These are phyloP conservation scores for Luperina nickerlii DNA, from an alignment of 2,888 invertebrate genomes.

Conservation along the genomic window DNA sequence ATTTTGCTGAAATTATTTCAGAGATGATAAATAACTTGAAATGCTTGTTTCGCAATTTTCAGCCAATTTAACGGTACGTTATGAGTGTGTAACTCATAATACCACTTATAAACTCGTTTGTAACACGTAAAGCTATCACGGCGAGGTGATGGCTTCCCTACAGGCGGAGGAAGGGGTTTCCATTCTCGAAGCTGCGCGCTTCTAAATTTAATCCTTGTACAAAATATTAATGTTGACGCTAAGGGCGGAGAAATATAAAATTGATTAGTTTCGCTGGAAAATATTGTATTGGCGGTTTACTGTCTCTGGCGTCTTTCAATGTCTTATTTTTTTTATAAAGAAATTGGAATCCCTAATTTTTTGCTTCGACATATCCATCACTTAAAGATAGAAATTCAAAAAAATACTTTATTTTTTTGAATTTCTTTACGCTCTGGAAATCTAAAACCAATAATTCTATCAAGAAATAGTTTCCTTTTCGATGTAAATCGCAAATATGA, in stretches of 20 bases:
- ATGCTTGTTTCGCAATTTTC: constrained; percentile 11
- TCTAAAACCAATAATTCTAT: neutral
- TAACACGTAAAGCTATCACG: constrained; percentile 20
- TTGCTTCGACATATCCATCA: constrained; percentile 2
- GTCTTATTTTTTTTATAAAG: constrained; percentile 47
- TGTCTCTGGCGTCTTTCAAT: constrained; percentile 33
- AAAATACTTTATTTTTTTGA: neutral
- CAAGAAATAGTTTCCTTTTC: constrained; percentile 1
- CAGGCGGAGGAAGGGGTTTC: constrained; percentile 7
- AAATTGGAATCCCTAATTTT: constrained; percentile 25
- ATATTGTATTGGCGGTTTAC: constrained; percentile 27
- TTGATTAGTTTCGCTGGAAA: constrained; percentile 45
- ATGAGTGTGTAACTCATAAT: constrained; percentile 6
- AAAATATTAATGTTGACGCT: constrained; percentile 52
- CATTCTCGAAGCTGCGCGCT: constrained; percentile 26
- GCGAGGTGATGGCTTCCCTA: constrained; percentile 17
- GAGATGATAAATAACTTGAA: neutral
- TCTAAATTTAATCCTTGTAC: constrained; percentile 52
- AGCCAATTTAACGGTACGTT: constrained; percentile 5
- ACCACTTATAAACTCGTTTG: constrained; percentile 30
- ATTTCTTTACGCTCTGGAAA: neutral
- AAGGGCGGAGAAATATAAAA: constrained; percentile 46
- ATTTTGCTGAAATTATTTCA: too few relatives aligned
- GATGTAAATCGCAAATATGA: constrained; percentile 22
- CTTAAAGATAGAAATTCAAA: neutral